Evolutionary conservation across 2,113 vertebrate genomes (phyloP).

Genomic region (Ia io): DNA sequence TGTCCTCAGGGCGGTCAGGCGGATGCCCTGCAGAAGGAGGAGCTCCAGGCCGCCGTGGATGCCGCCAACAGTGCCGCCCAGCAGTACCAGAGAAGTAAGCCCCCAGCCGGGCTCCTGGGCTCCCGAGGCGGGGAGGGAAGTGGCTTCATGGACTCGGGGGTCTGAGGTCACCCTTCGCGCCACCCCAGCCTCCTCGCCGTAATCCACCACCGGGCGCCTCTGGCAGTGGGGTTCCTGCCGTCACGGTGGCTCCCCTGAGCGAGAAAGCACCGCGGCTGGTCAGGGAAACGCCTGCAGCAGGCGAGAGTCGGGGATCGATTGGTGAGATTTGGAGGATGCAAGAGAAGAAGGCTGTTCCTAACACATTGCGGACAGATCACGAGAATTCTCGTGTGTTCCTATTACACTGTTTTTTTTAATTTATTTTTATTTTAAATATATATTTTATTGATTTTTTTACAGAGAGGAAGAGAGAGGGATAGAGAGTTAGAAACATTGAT

Average conservation of each 20-base stretch:
- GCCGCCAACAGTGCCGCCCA: constrained; percentile 88
- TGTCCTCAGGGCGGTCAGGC: constrained; percentile 81
- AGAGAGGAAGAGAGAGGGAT: no score
- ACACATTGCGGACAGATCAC: no score
- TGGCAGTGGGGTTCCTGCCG: not conserved
- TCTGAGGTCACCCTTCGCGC: not conserved
- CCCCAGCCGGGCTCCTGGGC: not conserved
- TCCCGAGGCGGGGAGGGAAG: no score
- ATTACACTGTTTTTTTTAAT: no score
- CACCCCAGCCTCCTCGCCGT: not conserved
- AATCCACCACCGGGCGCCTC: not conserved
- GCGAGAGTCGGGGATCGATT: not conserved
- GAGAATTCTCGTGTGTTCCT: no score
- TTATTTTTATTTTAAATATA: no score
- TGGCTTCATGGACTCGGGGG: not conserved
- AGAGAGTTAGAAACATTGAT: no score
- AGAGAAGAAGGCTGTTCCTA: not conserved
- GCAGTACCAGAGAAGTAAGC: constrained; percentile 88
- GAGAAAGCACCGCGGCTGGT: not conserved
- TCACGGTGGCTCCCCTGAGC: not conserved
- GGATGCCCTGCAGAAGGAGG: constrained; percentile 91
- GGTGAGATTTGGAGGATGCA: not conserved
- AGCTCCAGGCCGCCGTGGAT: constrained; percentile 92
- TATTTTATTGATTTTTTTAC: no score
- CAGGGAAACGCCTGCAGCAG: not conserved